Base-by-base conservation (phyloP, 2,113 vertebrate species). In the Equus przewalskii region DNA sequence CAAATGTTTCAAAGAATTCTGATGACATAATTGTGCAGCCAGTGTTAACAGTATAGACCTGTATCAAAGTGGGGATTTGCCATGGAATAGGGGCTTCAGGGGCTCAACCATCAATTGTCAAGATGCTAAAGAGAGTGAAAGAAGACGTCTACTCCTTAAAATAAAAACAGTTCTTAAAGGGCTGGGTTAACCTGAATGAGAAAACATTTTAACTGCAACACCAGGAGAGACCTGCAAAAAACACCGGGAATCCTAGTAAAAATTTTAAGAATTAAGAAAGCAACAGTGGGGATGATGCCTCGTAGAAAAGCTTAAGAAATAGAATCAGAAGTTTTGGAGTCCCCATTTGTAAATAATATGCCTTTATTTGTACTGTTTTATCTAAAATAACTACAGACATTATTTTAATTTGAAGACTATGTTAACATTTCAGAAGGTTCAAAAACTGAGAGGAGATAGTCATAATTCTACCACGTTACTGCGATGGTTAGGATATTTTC, bases 1-100 rank as follows among this genome's bases (percentile, higher is more conserved):
- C 44, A 62, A 14, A 36, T 12, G 16, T 69, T 95, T 91, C 30
- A 67, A 94, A 92, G 85, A 88, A 96, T 78, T 85, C 75, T 84
- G 75, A 94, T 18, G 33, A 5, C 62, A 78, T 24, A 5, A 22
- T 36, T 13, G 56, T 11, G 30, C 1, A 22, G 11, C 18, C 2
- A 6, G 24, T 56, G 26, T 54, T 89, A 36, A 30, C 5, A 28
- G 60, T 3, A 6, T 65, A 21, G 28, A 41, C 36, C 21, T 54
- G 0, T 46, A 64, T 58, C 36, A 30, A 58, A 85, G 62, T 22
- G 18, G 24, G 18, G 18, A 24, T 70, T 81, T 64, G 49, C 90
- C 19, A 62, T 49, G 7, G 3, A 12, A 19, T 21, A 56, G 18
- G 49, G 8, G 2, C 1, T 67, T 30, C 8, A 19, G 6, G 10